Base-by-base conservation (phyloP, 2,113 vertebrate species). In the Corvus cornix region DNA sequence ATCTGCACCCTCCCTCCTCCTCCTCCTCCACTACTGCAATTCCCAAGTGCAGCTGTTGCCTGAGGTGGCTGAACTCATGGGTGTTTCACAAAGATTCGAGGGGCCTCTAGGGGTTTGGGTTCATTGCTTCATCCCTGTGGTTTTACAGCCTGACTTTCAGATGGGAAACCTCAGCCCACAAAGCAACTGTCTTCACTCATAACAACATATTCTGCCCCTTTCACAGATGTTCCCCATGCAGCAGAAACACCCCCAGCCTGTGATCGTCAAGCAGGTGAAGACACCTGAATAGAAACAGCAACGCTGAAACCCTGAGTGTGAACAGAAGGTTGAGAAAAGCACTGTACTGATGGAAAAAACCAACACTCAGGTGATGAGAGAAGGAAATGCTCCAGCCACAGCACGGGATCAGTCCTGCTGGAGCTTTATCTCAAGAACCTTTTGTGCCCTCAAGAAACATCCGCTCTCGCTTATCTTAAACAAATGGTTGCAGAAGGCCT, bases 401-500 rank as follows among this genome's bases (percentile, higher is more conserved):
- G 27, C 0, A 0, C 4, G 2, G 59, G 48, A 90, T 91, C 63
- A 43, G 23, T 59, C 53, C 1, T 0, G 0, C 60, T 77, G 5
- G 9, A 77, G 64, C 72, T 90, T 93, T 89, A 92, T 93, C 93
- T 93, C 68, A 17, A 77, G 87, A 88, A 73, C 48, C 88, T 90
- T 93, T 78, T 84, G 68, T 86, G 87, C 79, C 85, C 92, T 84
- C 64, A 37, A 96, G 96, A 88, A 92, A 94, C 60, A 88, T 78
- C 87, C 28, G 0, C 82, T 75, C 92, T 62, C 31, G 43, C 87
- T 97, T 95, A 96, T 96, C 93, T 95, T 93, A 86, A 95, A 79
- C 91, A 93, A 95, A 96, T 67, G 75, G 78, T 77, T 95, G 92
- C 88, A 94, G 95, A 78, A 86, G 76, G 79, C 52, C 76, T 60